These are phyloP conservation scores for Halichoerus grypus DNA, from an alignment of 2,113 vertebrate genomes.

Conservation along the genomic window DNA sequence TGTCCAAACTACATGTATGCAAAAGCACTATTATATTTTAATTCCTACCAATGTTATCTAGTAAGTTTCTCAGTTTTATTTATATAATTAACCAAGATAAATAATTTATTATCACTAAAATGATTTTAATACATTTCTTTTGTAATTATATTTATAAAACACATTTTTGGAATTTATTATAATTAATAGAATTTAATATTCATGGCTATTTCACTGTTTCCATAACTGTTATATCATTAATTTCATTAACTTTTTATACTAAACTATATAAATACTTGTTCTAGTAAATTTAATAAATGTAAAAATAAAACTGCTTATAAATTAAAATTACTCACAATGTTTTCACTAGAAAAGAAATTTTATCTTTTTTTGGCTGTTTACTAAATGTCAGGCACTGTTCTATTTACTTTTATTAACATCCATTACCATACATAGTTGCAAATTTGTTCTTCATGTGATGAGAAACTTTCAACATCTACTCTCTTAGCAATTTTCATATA, in stretches of 20 bases:
- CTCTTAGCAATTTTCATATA: not conserved
- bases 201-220: not conserved
- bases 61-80: not conserved
- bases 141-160: not conserved
- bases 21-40: not conserved
- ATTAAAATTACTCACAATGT: not conserved
- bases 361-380: not conserved
- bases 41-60: not conserved
- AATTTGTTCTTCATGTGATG: not conserved
- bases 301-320: not conserved
- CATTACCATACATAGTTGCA: not conserved
- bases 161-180: not conserved
- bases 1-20: not conserved
- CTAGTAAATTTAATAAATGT: not conserved
- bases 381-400: not conserved
- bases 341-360: not conserved
- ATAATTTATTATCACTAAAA: not conserved
- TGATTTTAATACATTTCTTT: not conserved
- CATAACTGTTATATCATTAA: not conserved
- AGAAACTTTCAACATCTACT: not conserved
- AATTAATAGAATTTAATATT: not conserved
- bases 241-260: not conserved
- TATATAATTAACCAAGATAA: not conserved
- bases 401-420: not conserved
- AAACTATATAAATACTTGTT: not conserved